Evolutionary conservation across 2,888 invertebrate genomes (phyloP), one percentile per base, ranked within the genome.

Genomic region (Dasypolia templi): DNA sequence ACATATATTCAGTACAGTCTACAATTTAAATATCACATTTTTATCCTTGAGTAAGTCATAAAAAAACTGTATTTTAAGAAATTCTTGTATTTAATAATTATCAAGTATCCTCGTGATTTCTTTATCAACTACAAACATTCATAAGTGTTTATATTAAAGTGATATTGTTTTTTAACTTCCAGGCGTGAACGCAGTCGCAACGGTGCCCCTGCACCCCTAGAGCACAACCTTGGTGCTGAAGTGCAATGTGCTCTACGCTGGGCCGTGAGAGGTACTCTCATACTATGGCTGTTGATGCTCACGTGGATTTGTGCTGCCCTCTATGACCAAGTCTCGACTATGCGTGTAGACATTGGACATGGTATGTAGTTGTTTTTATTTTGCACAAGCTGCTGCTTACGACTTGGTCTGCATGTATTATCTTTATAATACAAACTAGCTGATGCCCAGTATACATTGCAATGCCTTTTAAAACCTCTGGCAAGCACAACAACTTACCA

Each of bases 241-340:
- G 91, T 95, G 4, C 91, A 91, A 88, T 95, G 95, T 87, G 95
- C 95, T 1, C 79, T 96, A 4, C 90, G 90, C 70, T 95, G 96
- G 94, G 96, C 96, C 0, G 91, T 95, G 2, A 89, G 96, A 4
- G 95, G 95, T 4, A 96, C 95, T 0, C 87, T 96, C 11, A 76
- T 96, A 4, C 87, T 96, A 4, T 96, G 96, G 96, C 89, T 96
- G 29, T 86, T 96, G 9, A 95, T 96, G 93, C 90, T 96, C 4
- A 96, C 96, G 0, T 96, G 96, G 96, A 93, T 96, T 69, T 96
- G 96, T 90, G 96, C 96, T 2, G 92, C 95, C 0, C 90, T 96
- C 22, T 96, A 96, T 83, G 95, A 95, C 82, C 96, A 96, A 84
- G 92, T 96, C 5, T 91, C 95, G 7, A 91, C 91, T 2, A 95